A percentile compares a stretch with the other conserved stretches of the same genome.
Conservation (phyloP, 2,113 vertebrate species). For the Anarrhichthys ocellatus region DNA sequence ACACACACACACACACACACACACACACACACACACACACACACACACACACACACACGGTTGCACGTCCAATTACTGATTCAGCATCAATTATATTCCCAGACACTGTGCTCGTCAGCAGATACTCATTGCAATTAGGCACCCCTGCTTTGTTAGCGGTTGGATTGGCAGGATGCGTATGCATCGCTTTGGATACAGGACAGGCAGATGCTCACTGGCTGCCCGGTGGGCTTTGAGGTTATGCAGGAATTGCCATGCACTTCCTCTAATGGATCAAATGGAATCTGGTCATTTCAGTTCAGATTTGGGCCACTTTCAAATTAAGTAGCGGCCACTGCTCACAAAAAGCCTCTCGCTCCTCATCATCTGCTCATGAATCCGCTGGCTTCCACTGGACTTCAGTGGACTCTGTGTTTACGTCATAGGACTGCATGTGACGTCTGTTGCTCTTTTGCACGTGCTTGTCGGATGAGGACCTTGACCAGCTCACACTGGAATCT, state of each 20-base stretch:
- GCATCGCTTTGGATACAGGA: slow-evolving; percentile 28
- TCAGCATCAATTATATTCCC: slow-evolving; percentile 54
- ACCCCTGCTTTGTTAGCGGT: slow-evolving; percentile 28
- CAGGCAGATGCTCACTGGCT: background rate
- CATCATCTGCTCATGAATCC: background rate
- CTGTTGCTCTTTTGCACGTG: no score
- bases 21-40: background rate
- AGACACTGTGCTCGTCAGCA: slow-evolving; percentile 30
- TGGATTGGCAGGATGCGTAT: slow-evolving; percentile 14
- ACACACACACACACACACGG: background rate
- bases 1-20: background rate
- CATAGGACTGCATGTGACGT: no score
- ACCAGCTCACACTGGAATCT: no score
- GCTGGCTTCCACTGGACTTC: background rate
- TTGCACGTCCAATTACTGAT: slow-evolving; percentile 41
- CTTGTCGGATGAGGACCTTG: no score
- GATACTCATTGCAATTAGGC: slow-evolving; percentile 48
- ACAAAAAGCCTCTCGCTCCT: background rate
- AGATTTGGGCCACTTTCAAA: background rate
- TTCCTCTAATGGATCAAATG: background rate
- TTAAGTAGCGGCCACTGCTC: background rate
- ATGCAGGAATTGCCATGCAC: background rate
- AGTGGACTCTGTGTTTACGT: background rate
- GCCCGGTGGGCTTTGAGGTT: slow-evolving; percentile 13
- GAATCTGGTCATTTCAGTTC: background rate